Base-by-base conservation (phyloP, 2,113 vertebrate species). In the Centropus unirufus region DNA sequence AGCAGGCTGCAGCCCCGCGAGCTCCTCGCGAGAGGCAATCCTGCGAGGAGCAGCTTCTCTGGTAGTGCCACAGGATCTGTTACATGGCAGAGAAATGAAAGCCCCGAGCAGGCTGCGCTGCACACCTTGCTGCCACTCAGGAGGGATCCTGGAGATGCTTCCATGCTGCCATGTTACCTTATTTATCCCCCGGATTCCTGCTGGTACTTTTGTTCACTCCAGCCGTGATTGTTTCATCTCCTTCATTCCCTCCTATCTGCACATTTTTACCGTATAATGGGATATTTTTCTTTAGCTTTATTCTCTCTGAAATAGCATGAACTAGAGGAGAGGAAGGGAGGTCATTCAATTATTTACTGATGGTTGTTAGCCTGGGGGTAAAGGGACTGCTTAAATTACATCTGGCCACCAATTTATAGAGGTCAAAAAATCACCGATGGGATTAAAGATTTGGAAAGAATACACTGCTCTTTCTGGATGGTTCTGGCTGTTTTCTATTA, bases 371-470 rank as follows among this genome's bases (percentile, higher is more conserved):
- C 92, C 92, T 34, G 67, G 57, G 87, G 83, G 67, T 90, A 69
- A 79, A 83, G 87, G 84, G 62, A 89, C 87, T 91, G 75, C 87
- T 93, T 89, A 66, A 91, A 94, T 91, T 91, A 86, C 76, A 85
- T 89, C 90, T 94, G 84, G 72, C 88, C 80, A 86, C 84, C 80
- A 89, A 83, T 96, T 93, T 79, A 36, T 52, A 66, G 90, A 93
- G 80, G 95, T 93, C 90, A 93, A 62, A 89, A 89, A 89, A 86
- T 89, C 83, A 67, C 90, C 94, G 93, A 91, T 91, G 87, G 80
- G 90, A 93, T 94, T 94, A 94, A 94, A 90, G 84, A 89, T 91
- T 89, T 66, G 76, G 93, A 79, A 93, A 67, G 83, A 89, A 90
- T 84, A 44, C 69, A 14, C 74, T 90, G 75, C 40, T 94, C 92